Evolutionary conservation across 2,888 invertebrate species (phyloP), one percentile per base, ranked within the genome.

Genomic region (Halictus ligatus): DNA sequence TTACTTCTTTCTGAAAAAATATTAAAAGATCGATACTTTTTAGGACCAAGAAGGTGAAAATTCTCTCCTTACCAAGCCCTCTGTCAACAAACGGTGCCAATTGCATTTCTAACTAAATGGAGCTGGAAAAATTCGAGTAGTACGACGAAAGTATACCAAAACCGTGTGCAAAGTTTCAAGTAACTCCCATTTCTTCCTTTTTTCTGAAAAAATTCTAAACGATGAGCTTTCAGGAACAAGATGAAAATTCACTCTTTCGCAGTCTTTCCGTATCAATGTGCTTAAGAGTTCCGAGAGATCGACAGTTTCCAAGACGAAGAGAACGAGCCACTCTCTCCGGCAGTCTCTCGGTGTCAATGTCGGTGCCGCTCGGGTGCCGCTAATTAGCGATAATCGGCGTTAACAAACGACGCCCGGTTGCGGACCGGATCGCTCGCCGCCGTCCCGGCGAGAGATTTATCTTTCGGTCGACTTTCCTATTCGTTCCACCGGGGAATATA

Each of bases 301-400:
- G 29, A 64, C 25, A 29, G 15, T 29, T 29, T 64, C 29, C 54
- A 64, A 7, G 7, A 64, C 15, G 25, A 29, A 64, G 13, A 29
- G 25, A 29, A 64, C 25, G 60, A 25, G 29, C 7, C 15, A 13
- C 35, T 67, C 67, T 21, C 2, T 10, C 7, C 10, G 8, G 8
- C 21, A 3, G 67, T 35, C 35, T 35, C 64, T 64, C 29, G 13
- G 67, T 67, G 67, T 67, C 67, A 67, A 67, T 67, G 67, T 67
- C 67, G 67, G 3, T 67, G 21, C 18, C 35, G 67, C 8, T 35
- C 21, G 35, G 10, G 8, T 29, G 21, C 29, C 18, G 15, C 67
- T 67, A 67, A 67, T 67, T 67, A 67, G 35, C 18, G 35, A 35
- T 67, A 67, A 81, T 81, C 73, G 50, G 58, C 13, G 58, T n/a